Conservation (phyloP, 2,888 invertebrate genomes). For the Hermodice carunculata region DNA sequence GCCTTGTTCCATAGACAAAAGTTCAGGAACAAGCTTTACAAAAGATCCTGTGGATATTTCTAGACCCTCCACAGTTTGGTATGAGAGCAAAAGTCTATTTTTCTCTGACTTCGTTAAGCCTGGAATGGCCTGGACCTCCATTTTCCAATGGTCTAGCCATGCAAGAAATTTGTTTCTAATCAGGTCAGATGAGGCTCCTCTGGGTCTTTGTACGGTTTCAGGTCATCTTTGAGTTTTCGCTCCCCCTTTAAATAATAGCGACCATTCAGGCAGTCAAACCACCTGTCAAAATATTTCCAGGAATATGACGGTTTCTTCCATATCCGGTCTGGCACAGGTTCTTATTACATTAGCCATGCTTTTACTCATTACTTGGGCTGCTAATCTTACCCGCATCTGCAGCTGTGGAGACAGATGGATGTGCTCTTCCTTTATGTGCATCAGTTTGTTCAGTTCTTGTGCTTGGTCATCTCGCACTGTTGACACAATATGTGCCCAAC, state of each 20-base stretch:
- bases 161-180: neutral
- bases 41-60: neutral
- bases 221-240: neutral
- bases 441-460: neutral
- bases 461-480: neutral
- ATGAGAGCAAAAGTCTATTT: neutral
- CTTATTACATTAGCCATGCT: slow-evolving; percentile 3
- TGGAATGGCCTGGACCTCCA: neutral
- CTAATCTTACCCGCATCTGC: slow-evolving; percentile 2
- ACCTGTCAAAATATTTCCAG: neutral
- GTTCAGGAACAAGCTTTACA: neutral
- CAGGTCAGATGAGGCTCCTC: neutral
- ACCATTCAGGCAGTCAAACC: slow-evolving; percentile 14
- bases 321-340: neutral
- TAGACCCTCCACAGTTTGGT: slow-evolving; percentile 2
- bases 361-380: neutral
- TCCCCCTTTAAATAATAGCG: neutral
- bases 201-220: neutral
- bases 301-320: neutral
- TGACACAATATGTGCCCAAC: neutral
- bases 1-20: too few relatives aligned
- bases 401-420: slow-evolving; percentile 4
- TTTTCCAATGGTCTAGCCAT: slow-evolving; percentile 2
- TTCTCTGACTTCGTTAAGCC: neutral
- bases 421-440: neutral